Conservation (phyloP, 2,797 vertebrate genomes). For the Anguilla megastoma region DNA sequence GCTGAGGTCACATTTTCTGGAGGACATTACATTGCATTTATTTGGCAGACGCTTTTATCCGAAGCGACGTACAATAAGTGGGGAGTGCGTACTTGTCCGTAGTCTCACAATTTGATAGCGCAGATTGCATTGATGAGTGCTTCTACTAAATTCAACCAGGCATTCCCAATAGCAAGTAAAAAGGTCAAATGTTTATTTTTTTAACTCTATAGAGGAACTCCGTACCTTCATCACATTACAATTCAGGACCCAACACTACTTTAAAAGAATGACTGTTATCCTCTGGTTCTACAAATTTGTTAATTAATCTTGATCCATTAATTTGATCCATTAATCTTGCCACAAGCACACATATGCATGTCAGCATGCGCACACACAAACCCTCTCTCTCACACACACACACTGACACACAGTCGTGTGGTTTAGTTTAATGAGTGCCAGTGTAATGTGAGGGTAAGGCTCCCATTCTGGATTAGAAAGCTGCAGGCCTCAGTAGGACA, state of each 20-base stretch:
- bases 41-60: too few species aligned
- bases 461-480: neutral
- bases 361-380: constrained; percentile 34
- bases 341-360: neutral
- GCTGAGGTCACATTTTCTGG: too few species aligned
- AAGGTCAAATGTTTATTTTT: too few species aligned
- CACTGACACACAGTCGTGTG: constrained; percentile 42
- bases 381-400: constrained; percentile 1
- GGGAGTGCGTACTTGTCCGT: too few species aligned
- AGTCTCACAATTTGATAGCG: too few species aligned
- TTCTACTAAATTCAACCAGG: too few species aligned
- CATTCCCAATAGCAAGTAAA: too few species aligned
- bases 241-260: constrained; percentile 59
- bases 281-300: constrained; percentile 50
- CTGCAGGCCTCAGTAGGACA: neutral
- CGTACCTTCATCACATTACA: neutral
- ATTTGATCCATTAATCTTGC: neutral
- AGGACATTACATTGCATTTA: too few species aligned
- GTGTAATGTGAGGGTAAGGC: neutral
- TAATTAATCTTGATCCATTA: neutral
- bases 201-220: too few species aligned
- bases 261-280: constrained; percentile 68
- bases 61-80: too few species aligned
- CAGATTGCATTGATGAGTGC: too few species aligned
- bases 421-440: neutral